phyloP scores from a whole-genome alignment of 2,888 invertebrate species.

The Heteropelma amictum region DNA sequence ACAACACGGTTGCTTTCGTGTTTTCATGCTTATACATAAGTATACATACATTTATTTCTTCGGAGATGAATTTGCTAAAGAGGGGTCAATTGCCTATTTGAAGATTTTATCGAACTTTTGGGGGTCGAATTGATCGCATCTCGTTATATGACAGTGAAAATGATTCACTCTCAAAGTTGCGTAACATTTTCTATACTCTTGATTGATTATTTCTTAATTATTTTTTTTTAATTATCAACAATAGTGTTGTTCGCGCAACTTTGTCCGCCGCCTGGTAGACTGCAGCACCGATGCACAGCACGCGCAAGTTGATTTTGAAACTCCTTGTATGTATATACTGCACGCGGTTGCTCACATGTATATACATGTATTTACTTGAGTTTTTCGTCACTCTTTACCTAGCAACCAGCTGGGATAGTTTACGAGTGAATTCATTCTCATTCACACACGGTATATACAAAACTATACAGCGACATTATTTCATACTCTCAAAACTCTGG shows the following conservation, averaged over 20 bases:
- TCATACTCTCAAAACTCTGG: background rate
- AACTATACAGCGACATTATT: too few species aligned
- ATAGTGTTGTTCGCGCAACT: background rate
- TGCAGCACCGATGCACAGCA: background rate
- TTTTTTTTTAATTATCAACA: background rate
- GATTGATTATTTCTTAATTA: background rate
- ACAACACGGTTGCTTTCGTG: slow-evolving; percentile 61
- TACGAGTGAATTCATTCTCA: background rate
- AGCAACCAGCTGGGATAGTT: slow-evolving; percentile 35
- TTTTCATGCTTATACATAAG: background rate
- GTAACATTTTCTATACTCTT: background rate
- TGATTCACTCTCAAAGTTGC: background rate
- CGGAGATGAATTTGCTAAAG: background rate
- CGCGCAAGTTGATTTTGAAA: background rate
- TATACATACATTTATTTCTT: background rate
- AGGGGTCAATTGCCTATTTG: background rate
- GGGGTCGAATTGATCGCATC: background rate
- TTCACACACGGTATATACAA: slow-evolving; percentile 1
- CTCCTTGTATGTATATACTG: background rate
- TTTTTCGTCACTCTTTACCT: slow-evolving; percentile 40
- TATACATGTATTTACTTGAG: too few species aligned
- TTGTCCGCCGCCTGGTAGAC: background rate
- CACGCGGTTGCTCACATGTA: background rate
- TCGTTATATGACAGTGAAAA: background rate
- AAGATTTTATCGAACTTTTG: background rate